Evolutionary conservation across 2,113 vertebrate species (phyloP), one percentile per base, ranked within the genome.

Genomic region (Corythornis madagascariensis): DNA sequence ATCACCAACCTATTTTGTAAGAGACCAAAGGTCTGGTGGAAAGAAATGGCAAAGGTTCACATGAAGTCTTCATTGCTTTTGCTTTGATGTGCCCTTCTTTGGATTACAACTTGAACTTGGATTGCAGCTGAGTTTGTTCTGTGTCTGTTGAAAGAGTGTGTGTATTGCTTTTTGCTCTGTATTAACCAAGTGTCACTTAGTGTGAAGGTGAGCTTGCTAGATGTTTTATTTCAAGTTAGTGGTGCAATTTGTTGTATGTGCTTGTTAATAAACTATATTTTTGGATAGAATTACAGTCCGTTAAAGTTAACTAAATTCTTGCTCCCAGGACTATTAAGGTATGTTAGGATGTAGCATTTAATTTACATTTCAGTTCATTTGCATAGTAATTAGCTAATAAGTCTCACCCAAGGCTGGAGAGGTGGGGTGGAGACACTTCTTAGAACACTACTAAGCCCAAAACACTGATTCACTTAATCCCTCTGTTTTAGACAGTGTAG

Each of bases 261-360:
- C 89, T 81, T 91, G 56, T 93, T 95, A 92, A 89, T 92, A 96
- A 95, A 93, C 77, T 86, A 79, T 94, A 85, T 93, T 95, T 97
- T 91, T 56, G 3, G 67, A 76, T 93, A 90, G 43, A 90, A 74
- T 72, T 89, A 35, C 20, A 4, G 6, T 89, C 50, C 25, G 76
- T 88, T 83, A 35, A 90, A 82, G 26, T 79, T 67, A 74, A 92
- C 81, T 60, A 28, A 94, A 83, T 84, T 86, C 35, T 63, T 83
- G 59, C 75, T 79, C 26, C 40, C 50, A 33, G 75, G 85, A 40
- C 81, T 86, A 26, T 86, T 87, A 80, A 92, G 42, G 45, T 70
- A 24, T 77, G 35, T 81, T 81, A 91, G 81, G 72, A 83, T 90
- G 72, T 80, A 78, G 42, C 50, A 15, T 66, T 85, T 88, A 50